A percentile compares a stretch with the other conserved stretches of the same genome.
Conservation (phyloP, 2,113 vertebrate species). For the Archocentrus centrarchus region DNA sequence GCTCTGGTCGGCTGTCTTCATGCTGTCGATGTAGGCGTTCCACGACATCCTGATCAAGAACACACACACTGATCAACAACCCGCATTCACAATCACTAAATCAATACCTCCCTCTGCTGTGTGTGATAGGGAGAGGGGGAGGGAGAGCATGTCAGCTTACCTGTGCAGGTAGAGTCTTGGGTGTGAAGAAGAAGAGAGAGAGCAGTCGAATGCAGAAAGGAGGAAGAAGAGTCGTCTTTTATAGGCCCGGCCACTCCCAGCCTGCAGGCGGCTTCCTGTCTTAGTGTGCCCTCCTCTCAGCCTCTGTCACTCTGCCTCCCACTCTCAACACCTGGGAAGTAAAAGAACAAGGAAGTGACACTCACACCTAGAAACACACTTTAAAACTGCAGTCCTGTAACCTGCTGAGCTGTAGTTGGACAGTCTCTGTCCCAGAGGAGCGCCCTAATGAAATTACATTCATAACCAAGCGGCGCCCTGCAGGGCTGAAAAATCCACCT, state of each 20-base stretch:
- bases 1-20: fast-evolving
- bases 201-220: constrained; percentile 33
- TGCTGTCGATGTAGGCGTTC: neutral
- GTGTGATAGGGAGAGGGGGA: neutral
- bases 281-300: neutral
- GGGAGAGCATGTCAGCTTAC: constrained; percentile 27
- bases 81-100: neutral
- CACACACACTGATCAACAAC: neutral
- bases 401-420: neutral
- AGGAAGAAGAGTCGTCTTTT: constrained; percentile 54
- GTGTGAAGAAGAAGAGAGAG: neutral
- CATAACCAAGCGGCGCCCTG: neutral
- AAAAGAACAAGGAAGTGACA: constrained; percentile 29
- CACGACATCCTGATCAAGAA: constrained; percentile 31
- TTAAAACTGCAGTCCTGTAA: neutral
- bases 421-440: fast-evolving
- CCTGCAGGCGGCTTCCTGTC: constrained; percentile 42
- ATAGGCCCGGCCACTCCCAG: constrained; percentile 51
- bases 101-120: neutral
- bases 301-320: neutral
- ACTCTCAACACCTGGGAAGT: constrained; percentile 37
- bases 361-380: neutral
- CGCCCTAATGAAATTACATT: neutral
- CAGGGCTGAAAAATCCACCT: neutral
- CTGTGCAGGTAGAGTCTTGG: constrained; percentile 53